These are phyloP conservation scores for Temnothorax nylanderi DNA, from an alignment of 1,140 invertebrate genomes.

Conservation along the genomic window DNA sequence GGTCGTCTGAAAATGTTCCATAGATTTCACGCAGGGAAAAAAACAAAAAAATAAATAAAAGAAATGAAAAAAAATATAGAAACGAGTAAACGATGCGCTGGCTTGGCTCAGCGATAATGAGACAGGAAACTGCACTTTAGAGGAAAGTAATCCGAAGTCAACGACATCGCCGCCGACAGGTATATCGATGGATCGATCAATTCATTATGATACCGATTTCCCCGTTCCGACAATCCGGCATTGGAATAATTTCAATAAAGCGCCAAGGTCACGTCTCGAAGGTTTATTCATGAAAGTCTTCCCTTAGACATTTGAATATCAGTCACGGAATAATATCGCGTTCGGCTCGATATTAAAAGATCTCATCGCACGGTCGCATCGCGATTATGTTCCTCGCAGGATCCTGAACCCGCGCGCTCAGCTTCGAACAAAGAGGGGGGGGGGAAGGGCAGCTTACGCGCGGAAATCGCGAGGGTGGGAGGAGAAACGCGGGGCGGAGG, in stretches of 20 bases:
- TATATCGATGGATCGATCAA: conserved; percentile 27
- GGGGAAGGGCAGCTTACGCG: neutral
- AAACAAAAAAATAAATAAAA: neutral
- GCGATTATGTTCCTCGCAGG: conserved; percentile 9
- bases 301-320: conserved; percentile 38
- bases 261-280: conserved; percentile 37
- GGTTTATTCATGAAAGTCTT: conserved; percentile 32
- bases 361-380: neutral
- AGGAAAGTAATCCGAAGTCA: neutral
- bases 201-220: conserved; percentile 41
- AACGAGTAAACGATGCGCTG: neutral
- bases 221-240: neutral
- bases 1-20: conserved; percentile 10
- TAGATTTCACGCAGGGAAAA: neutral
- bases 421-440: neutral
- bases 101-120: conserved; percentile 18
- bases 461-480: neutral
- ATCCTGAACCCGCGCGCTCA: neutral
- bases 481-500: neutral
- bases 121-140: conserved; percentile 13
- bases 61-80: neutral
- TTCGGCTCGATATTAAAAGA: conserved; percentile 42
- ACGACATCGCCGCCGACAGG: neutral
- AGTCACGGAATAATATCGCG: conserved; percentile 33
- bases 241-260: conserved; percentile 46